Base-by-base conservation (phyloP, 2,888 invertebrate genomes). In the Isoperla grammatica region DNA sequence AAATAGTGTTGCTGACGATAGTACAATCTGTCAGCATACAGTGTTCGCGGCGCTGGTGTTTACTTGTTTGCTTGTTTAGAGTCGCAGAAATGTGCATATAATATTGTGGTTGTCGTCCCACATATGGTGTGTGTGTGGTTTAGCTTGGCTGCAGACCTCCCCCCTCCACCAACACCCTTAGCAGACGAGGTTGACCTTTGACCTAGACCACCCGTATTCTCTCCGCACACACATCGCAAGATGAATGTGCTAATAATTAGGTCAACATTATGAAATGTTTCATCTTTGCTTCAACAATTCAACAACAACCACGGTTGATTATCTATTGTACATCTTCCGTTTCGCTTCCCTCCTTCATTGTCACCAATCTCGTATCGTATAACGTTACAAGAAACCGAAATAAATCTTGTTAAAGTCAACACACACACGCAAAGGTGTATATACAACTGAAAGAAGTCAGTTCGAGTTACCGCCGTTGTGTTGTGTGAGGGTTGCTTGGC, bases 231-330 rank as follows among this genome's bases (percentile, higher is more conserved):
- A n/a, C 9, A 17, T 9, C 46, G n/a, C 5, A 22, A 37, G 37
- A 53, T 53, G 53, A 53, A 53, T 53, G 39, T 37, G 39, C 15
- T 17, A 39, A 39, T 53, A 53, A 53, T 53, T 39, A 53, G 53
- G 39, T 53, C 53, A 53, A 53, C 53, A 53, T 53, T 53, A 19
- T 53, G 53, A 53, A 19, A 39, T 17, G 17, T 53, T 37, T 53
- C 11, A 50, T 50, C 29, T 50, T 17, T 8, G 29, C 15, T 20
- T 50, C 49, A 35, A 50, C 29, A 29, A 6, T 8, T 15, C 15
- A 17, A 29, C 49, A 35, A 50, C 29, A 29, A 6, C 29, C 29
- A 29, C 8, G 29, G 29, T 50, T 50, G 49, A 50, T 50, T 50
- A 29, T 23, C 49, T 35, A 50, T 50, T 50, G 49, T 50, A 1